Evolutionary conservation across 2,888 invertebrate genomes (phyloP).

Genomic region (Gastracanthus pulcherrimus): DNA sequence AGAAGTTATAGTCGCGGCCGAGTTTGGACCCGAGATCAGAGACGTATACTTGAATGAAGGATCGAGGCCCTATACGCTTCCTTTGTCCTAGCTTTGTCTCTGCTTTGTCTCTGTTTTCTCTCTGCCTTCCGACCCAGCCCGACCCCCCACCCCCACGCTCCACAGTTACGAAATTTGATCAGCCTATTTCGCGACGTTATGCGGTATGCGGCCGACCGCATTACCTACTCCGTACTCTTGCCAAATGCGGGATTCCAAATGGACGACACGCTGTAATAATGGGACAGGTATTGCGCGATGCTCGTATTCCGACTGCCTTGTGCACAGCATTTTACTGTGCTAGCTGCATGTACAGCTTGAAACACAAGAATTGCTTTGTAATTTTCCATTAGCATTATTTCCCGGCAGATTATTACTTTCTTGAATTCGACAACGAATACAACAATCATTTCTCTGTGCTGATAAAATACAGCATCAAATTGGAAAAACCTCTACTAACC

Average conservation of each 20-base stretch:
- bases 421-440: too few relatives aligned
- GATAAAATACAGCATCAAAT: too few relatives aligned
- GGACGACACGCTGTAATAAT: conserved; percentile 34
- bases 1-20: neutral
- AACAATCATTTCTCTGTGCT: too few relatives aligned
- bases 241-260: conserved; percentile 46
- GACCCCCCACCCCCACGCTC: too few relatives aligned
- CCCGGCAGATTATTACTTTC: too few relatives aligned
- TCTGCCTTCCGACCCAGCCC: too few relatives aligned
- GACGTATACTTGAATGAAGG: neutral
- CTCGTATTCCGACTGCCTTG: neutral
- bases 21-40: too few relatives aligned
- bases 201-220: conserved; percentile 46
- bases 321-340: neutral
- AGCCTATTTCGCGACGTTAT: conserved; percentile 38
- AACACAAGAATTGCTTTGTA: conserved; percentile 22
- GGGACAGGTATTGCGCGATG: conserved; percentile 47
- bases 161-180: conserved; percentile 42
- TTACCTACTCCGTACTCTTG: conserved; percentile 45
- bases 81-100: too few relatives aligned
- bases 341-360: neutral
- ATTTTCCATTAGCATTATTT: too few relatives aligned
- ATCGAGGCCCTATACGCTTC: neutral
- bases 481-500: too few relatives aligned
- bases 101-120: too few relatives aligned